Evolutionary conservation across 2,113 vertebrate genomes (phyloP).

Genomic region (Lota lota): DNA sequence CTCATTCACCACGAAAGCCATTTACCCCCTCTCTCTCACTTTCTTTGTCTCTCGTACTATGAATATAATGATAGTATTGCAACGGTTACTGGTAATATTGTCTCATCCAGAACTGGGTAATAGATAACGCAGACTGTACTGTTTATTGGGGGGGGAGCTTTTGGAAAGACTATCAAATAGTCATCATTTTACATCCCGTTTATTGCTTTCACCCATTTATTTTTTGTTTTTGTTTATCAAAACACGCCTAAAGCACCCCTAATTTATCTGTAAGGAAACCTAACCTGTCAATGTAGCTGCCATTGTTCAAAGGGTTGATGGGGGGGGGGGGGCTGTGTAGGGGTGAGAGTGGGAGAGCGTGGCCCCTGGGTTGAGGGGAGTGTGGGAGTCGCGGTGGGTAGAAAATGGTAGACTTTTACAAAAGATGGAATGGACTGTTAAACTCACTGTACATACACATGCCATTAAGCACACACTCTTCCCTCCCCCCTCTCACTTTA

Average conservation of each 20-base stretch:
- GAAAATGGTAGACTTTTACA: conserved; percentile 33
- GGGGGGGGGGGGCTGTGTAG: conserved; percentile 17
- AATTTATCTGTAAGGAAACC: conserved; percentile 62
- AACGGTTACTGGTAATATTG: conserved; percentile 60
- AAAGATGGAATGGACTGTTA: conserved; percentile 57
- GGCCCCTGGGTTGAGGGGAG: conserved; percentile 25
- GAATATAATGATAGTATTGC: conserved; percentile 65
- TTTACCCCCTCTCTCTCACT: conserved; percentile 30
- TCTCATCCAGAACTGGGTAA: conserved; percentile 19
- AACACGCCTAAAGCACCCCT: conserved; percentile 19
- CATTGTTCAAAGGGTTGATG: conserved; percentile 27
- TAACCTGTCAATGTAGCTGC: conserved; percentile 53
- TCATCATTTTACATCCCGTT: conserved; percentile 38
- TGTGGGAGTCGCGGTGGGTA: conserved; percentile 17
- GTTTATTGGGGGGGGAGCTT: conserved; percentile 18
- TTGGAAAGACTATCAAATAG: conserved; percentile 34
- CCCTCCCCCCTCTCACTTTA: neutral
- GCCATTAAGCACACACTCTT: neutral
- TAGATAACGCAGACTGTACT: conserved; percentile 29
- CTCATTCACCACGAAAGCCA: conserved; percentile 61
- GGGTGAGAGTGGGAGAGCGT: conserved; percentile 22
- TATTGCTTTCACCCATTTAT: conserved; percentile 42
- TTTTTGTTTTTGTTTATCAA: neutral
- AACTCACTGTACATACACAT: conserved; percentile 45
- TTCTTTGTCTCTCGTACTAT: conserved; percentile 26